A percentile compares a stretch with the other conserved stretches of the same genome.
These are phyloP conservation scores for Falco cherrug DNA, from an alignment of 2,797 vertebrate genomes.

Conservation along the genomic window DNA sequence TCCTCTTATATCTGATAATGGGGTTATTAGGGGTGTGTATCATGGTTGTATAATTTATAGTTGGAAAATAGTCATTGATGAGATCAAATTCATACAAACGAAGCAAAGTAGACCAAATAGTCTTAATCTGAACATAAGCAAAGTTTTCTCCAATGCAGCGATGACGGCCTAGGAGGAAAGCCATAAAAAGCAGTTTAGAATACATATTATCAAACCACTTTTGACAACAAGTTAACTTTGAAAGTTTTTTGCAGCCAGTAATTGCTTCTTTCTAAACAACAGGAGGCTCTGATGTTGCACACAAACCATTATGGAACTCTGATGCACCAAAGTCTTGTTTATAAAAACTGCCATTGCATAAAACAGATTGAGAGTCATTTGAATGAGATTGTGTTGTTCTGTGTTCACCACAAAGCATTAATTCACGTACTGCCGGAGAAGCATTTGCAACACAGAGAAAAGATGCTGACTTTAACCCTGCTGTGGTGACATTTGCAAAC, in stretches of 20 bases:
- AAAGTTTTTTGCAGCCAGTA: background rate
- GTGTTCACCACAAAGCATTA: background rate
- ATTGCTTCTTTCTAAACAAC: background rate
- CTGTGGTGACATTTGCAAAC: background rate
- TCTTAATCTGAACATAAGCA: conserved; percentile 97
- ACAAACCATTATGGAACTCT: background rate
- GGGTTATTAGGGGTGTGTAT: conserved; percentile 95
- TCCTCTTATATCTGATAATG: conserved; percentile 89
- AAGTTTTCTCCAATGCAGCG: conserved; percentile 99
- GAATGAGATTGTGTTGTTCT: background rate
- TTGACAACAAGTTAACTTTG: background rate
- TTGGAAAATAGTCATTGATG: conserved; percentile 90
- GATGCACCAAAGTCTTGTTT: background rate
- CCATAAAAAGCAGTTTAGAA: background rate
- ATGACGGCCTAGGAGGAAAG: conserved; percentile 86
- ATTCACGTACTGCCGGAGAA: background rate
- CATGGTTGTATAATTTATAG: conserved; percentile 97
- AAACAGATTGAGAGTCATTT: rapidly evolving
- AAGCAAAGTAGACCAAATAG: conserved; percentile 95
- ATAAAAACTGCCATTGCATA: background rate
- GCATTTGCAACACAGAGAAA: background rate
- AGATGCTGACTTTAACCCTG: rapidly evolving
- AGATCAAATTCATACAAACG: conserved; percentile 93
- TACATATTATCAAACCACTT: background rate
- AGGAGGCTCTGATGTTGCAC: background rate